Conservation (phyloP, 2,113 vertebrate genomes). For the Syngnathus typhle region DNA sequence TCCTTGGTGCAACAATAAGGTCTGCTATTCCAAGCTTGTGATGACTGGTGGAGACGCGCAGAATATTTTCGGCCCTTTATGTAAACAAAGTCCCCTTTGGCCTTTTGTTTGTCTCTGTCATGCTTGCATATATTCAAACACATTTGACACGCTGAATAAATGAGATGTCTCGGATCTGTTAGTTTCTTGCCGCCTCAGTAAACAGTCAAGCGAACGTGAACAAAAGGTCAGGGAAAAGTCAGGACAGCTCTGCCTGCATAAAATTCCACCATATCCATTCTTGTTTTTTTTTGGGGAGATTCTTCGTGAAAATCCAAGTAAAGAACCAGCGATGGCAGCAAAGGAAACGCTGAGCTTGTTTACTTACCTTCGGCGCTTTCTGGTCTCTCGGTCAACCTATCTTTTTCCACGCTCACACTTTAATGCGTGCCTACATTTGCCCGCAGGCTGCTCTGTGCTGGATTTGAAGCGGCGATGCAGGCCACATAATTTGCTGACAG, state of each 20-base stretch:
- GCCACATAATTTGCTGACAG: not conserved
- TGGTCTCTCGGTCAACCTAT: constrained; percentile 4
- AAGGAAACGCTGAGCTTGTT: not conserved
- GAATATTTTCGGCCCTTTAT: constrained; percentile 30
- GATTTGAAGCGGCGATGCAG: constrained; percentile 6
- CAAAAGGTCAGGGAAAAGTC: constrained; percentile 17
- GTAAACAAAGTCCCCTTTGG: constrained; percentile 28
- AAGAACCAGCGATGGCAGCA: not conserved
- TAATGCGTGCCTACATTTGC: constrained; percentile 10
- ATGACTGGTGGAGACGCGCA: constrained; percentile 15
- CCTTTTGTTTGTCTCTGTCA: constrained; percentile 16
- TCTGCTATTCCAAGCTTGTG: not conserved
- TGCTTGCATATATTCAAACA: constrained; percentile 16
- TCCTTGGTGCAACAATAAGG: not conserved
- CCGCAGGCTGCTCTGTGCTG: constrained; percentile 1
- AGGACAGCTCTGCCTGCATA: not conserved
- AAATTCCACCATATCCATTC: not conserved
- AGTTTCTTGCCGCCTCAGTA: not conserved
- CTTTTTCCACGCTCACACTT: constrained; percentile 12
- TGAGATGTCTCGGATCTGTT: not conserved
- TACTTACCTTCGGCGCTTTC: constrained; percentile 22
- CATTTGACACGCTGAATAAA: constrained; percentile 3
- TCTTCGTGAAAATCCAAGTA: not conserved
- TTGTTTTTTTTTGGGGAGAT: not conserved
- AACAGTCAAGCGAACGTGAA: constrained; percentile 10